A percentile compares a stretch with the other conserved stretches of the same genome.
phyloP scores from a whole-genome alignment of 2,113 vertebrate genomes.

The Aplodontia rufa region DNA sequence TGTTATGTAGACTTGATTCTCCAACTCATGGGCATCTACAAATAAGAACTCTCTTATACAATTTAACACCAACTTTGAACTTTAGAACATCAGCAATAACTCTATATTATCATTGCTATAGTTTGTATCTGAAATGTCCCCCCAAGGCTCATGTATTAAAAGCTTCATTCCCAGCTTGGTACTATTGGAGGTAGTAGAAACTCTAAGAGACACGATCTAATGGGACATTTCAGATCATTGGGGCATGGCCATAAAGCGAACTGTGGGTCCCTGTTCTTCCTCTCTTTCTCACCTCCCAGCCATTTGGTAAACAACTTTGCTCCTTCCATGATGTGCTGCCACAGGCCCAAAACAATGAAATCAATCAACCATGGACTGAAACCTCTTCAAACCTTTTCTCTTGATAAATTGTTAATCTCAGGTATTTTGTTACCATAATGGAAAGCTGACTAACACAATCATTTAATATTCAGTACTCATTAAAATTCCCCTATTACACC shows the following conservation, averaged over 20 bases:
- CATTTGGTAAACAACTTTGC: neutral
- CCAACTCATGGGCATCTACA: too few species aligned
- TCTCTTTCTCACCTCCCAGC: neutral
- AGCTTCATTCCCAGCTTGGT: neutral
- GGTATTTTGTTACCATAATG: neutral
- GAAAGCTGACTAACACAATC: neutral
- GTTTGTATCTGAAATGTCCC: neutral
- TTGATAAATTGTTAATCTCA: neutral
- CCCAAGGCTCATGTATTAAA: neutral
- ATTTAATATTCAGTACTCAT: neutral
- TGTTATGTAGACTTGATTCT: too few species aligned
- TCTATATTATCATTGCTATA: neutral
- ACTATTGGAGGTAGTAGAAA: neutral
- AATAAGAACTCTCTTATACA: conserved; percentile 21
- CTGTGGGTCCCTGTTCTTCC: too few species aligned
- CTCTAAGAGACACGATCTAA: neutral
- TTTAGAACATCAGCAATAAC: neutral
- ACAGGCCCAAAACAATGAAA: neutral
- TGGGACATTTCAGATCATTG: neutral
- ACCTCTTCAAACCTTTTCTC: neutral
- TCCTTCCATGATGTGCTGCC: neutral
- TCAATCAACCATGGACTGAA: neutral
- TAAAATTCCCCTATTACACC: neutral
- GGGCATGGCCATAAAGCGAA: neutral
- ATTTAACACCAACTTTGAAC: neutral